These are phyloP conservation scores for Ataeniobius toweri DNA, from an alignment of 2,797 vertebrate genomes.

Conservation along the genomic window DNA sequence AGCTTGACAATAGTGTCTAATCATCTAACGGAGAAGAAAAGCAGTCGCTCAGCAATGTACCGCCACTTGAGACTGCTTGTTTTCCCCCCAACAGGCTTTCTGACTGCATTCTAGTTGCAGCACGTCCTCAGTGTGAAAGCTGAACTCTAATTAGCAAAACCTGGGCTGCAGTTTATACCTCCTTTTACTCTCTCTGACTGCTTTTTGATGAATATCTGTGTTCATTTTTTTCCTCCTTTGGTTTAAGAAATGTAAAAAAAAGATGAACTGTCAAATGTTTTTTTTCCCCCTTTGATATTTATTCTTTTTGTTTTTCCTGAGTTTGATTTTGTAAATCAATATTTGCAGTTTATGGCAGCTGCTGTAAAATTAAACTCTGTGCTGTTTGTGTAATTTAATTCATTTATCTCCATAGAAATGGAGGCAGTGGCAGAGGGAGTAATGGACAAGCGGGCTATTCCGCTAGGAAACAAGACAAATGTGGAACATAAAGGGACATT, in stretches of 20 bases:
- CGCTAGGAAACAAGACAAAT: constrained; percentile 57
- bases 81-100: constrained; percentile 49
- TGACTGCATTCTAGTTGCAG: constrained; percentile 55
- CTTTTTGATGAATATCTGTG: constrained; percentile 23
- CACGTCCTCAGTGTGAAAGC: constrained; percentile 53
- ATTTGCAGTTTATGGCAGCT: constrained; percentile 25
- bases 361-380: constrained; percentile 24
- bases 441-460: constrained; percentile 58
- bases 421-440: constrained; percentile 72
- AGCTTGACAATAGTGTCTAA: constrained; percentile 70
- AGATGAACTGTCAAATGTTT: constrained; percentile 25
- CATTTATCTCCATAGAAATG: constrained; percentile 76
- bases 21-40: constrained; percentile 66
- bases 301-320: constrained; percentile 17
- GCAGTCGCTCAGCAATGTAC: constrained; percentile 59
- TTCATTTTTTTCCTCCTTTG: constrained; percentile 9
- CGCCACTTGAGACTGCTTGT: constrained; percentile 50
- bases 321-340: constrained; percentile 21
- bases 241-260: constrained; percentile 12
- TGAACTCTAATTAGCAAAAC: constrained; percentile 66
- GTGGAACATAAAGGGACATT: constrained; percentile 61
- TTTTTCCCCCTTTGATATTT: constrained; percentile 14
- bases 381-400: constrained; percentile 56
- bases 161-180: constrained; percentile 34
- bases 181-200: constrained; percentile 22